Evolutionary conservation across 2,113 vertebrate genomes (phyloP).

Genomic region (Ptilonorhynchus violaceus): DNA sequence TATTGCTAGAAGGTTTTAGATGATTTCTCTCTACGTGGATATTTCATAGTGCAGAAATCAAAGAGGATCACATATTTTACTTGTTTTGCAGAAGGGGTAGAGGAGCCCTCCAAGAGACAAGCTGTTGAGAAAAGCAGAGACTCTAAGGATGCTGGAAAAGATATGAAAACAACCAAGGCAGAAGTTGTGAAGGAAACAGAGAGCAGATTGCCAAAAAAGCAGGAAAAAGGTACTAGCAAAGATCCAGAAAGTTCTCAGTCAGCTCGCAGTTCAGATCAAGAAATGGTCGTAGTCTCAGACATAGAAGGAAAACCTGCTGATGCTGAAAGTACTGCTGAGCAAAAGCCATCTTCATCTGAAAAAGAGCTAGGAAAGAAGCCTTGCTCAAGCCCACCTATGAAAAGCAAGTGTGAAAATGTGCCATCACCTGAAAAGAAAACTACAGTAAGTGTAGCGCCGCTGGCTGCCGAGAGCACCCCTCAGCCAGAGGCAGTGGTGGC

Average conservation of each 20-base stretch:
- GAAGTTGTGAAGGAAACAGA: conserved; percentile 41
- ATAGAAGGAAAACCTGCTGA: conserved; percentile 40
- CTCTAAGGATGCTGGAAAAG: conserved; percentile 57
- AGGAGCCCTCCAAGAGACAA: conserved; percentile 70
- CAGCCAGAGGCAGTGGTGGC: background rate
- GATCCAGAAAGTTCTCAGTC: background rate
- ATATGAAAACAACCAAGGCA: conserved; percentile 37
- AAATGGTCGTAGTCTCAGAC: background rate
- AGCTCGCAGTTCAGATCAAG: conserved; percentile 16
- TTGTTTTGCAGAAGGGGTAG: conserved; percentile 78
- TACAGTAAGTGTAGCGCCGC: background rate
- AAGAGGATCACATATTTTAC: background rate
- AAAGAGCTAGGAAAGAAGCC: conserved; percentile 63
- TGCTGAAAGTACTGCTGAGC: conserved; percentile 49
- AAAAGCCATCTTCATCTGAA: conserved; percentile 28
- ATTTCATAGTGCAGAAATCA: background rate
- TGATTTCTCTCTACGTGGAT: background rate
- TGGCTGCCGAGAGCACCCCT: background rate
- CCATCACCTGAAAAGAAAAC: conserved; percentile 59
- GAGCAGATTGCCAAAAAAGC: conserved; percentile 22
- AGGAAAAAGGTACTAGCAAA: conserved; percentile 34
- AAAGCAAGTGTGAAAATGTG: conserved; percentile 46
- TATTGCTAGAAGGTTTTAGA: background rate
- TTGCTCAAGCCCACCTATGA: conserved; percentile 25
- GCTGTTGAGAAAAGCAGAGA: conserved; percentile 61